These are phyloP conservation scores for Maccullochella peelii DNA, from an alignment of 2,113 vertebrate species.

Conservation along the genomic window DNA sequence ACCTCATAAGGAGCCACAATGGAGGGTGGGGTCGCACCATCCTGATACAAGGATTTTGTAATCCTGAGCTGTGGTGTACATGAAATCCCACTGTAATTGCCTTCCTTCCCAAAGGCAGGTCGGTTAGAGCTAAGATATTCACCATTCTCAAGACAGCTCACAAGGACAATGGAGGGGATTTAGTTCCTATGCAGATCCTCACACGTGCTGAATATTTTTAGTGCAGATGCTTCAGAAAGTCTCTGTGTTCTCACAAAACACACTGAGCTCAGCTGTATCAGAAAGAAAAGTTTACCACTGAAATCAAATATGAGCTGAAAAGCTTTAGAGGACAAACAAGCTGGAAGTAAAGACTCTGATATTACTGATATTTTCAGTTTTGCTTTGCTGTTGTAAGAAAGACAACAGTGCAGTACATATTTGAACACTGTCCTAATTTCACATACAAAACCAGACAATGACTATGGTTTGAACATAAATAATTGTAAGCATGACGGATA, in stretches of 20 bases:
- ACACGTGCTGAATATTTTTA: conserved; percentile 70
- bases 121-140: conserved; percentile 67
- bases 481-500: too few species aligned
- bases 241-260: conserved; percentile 11
- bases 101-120: conserved; percentile 75
- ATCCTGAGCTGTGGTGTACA: conserved; percentile 77
- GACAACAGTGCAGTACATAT: background rate
- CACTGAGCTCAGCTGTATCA: background rate
- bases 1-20: conserved; percentile 66
- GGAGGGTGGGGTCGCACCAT: conserved; percentile 67
- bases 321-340: conserved; percentile 46
- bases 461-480: too few species aligned
- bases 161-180: conserved; percentile 79
- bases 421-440: background rate
- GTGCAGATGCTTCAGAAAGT: conserved; percentile 63
- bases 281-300: conserved; percentile 17
- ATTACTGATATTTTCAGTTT: background rate
- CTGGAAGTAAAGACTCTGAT: conserved; percentile 3
- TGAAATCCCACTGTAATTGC: conserved; percentile 84
- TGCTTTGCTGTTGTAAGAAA: background rate
- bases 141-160: conserved; percentile 64
- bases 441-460: background rate
- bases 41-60: conserved; percentile 78
- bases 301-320: conserved; percentile 16
- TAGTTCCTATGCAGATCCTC: conserved; percentile 66